phyloP scores from a whole-genome alignment of 2,888 invertebrate species.

The Periphyllus acericola region DNA sequence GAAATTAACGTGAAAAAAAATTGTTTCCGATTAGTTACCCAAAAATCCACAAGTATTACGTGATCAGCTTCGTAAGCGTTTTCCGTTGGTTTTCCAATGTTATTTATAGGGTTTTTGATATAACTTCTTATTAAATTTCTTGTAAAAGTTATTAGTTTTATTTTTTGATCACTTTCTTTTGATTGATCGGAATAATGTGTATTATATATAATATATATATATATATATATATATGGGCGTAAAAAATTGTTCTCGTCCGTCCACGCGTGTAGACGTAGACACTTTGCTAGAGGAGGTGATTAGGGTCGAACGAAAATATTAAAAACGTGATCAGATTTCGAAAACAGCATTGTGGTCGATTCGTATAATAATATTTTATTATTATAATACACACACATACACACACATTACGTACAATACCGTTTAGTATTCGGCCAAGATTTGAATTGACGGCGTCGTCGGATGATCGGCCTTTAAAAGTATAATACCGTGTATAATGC shows the following conservation, averaged over 20 bases:
- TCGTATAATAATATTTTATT: slow-evolving; percentile 26
- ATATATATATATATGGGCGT: too few species aligned
- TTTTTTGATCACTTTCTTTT: background rate
- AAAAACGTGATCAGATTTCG: slow-evolving; percentile 59
- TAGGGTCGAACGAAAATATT: slow-evolving; percentile 46
- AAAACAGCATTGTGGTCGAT: background rate
- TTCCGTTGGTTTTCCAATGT: slow-evolving; percentile 19
- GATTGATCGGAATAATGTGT: slow-evolving; percentile 16
- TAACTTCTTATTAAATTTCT: slow-evolving; percentile 48
- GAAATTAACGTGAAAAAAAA: background rate
- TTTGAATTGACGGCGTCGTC: slow-evolving; percentile 1
- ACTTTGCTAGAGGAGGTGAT: background rate
- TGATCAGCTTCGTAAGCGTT: slow-evolving; percentile 18
- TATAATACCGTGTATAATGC: background rate
- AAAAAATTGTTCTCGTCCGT: slow-evolving; percentile 20
- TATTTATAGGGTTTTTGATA: slow-evolving; percentile 39
- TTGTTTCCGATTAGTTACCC: slow-evolving; percentile 30
- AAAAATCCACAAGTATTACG: slow-evolving; percentile 34
- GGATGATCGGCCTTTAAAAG: background rate
- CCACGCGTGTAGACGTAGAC: background rate
- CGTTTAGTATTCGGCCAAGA: slow-evolving; percentile 28
- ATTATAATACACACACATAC: background rate
- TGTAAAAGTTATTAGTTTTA: slow-evolving; percentile 23
- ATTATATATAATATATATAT: too few species aligned
- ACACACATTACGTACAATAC: background rate